A percentile compares a stretch with the other conserved stretches of the same genome.
These are phyloP conservation scores for Papilio polyxenes DNA, from an alignment of 1,140 invertebrate species.

Conservation along the genomic window DNA sequence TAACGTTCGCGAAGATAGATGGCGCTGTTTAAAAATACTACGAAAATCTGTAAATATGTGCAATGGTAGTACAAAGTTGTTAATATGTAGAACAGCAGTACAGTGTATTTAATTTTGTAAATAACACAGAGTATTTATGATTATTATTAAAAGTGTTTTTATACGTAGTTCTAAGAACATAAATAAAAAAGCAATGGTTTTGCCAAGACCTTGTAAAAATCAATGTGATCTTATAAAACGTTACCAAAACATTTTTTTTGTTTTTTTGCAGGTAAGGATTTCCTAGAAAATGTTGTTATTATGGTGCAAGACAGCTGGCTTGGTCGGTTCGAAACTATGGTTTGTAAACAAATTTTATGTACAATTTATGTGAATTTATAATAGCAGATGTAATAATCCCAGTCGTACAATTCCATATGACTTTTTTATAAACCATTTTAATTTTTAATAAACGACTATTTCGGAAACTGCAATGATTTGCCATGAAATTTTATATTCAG, in stretches of 20 bases:
- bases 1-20: background rate
- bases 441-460: no score
- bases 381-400: background rate
- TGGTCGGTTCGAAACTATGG: background rate
- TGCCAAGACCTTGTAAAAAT: conserved; percentile 22
- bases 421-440: no score
- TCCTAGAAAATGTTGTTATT: background rate
- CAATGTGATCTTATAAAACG: background rate
- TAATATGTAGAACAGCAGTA: no score
- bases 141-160: background rate
- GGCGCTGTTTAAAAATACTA: background rate
- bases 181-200: background rate
- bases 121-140: conserved; percentile 10
- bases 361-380: background rate
- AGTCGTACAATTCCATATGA: no score
- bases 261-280: conserved; percentile 13
- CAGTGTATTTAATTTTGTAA: background rate
- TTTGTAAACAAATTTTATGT: background rate
- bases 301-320: background rate
- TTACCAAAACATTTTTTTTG: background rate
- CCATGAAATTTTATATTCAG: background rate
- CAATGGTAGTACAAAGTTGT: background rate
- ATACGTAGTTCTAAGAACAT: background rate
- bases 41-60: background rate
- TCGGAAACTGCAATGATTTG: background rate